phyloP scores from a whole-genome alignment of 1,140 invertebrate species.

The Pectinophora gossypiella region DNA sequence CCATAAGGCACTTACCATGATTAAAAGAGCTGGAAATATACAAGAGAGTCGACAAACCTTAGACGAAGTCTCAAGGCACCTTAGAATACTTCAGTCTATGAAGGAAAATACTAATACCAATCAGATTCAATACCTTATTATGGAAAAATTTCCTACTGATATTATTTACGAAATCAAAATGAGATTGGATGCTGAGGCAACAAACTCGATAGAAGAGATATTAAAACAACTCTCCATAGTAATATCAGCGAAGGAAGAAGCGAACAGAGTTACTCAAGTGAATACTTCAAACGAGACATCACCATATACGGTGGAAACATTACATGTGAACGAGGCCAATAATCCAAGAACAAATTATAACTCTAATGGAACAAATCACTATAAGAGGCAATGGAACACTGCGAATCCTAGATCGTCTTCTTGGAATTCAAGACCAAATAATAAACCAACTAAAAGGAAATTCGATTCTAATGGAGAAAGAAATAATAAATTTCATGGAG shows the following conservation, averaged over 20 bases:
- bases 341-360: background rate
- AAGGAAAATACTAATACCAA: too few relatives aligned
- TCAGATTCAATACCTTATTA: too few relatives aligned
- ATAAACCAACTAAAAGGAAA: too few relatives aligned
- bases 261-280: background rate
- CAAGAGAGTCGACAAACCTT: too few relatives aligned
- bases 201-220: background rate
- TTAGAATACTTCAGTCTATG: too few relatives aligned
- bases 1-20: too few relatives aligned
- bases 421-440: too few relatives aligned
- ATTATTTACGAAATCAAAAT: conserved; percentile 8
- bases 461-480: background rate
- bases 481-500: background rate
- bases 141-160: conserved; percentile 1
- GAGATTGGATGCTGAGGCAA: background rate
- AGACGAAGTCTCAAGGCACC: too few relatives aligned
- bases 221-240: background rate
- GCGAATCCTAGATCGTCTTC: background rate
- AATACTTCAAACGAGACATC: background rate
- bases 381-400: background rate
- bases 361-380: background rate
- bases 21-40: too few relatives aligned
- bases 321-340: background rate
- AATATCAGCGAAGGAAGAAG: background rate
- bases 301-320: background rate